Conservation (phyloP, 1,140 invertebrate genomes). For the Gryon sp. region DNA sequence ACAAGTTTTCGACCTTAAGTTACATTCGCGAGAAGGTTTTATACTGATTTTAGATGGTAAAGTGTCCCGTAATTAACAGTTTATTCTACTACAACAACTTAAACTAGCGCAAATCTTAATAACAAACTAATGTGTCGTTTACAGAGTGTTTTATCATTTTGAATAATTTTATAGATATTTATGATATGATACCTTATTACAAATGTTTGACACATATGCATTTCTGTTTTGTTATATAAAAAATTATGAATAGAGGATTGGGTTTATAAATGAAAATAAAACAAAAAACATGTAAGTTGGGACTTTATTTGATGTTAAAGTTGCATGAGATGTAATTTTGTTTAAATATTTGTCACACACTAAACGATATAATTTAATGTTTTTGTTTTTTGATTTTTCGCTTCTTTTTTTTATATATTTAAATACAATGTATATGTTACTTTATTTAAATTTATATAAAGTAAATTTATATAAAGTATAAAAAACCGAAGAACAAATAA, state of each 20-base stretch:
- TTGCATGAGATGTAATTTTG: constrained; percentile 48
- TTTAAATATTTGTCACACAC: constrained; percentile 30
- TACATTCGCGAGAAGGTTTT: constrained; percentile 14
- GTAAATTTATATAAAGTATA: neutral
- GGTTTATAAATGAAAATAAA: no score
- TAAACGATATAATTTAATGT: constrained; percentile 2
- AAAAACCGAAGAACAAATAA: neutral
- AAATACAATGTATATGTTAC: neutral
- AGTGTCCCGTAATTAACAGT: neutral
- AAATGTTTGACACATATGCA: constrained; percentile 9
- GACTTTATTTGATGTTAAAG: constrained; percentile 15
- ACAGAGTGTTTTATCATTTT: constrained; percentile 43
- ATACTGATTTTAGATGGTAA: constrained; percentile 47
- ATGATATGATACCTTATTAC: constrained; percentile 5
- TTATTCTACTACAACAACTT: constrained; percentile 6
- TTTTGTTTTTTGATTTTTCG: constrained; percentile 1
- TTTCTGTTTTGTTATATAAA: constrained; percentile 8
- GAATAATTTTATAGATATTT: constrained; percentile 27
- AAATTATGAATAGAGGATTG: no score
- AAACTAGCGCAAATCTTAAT: neutral
- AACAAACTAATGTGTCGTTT: constrained; percentile 26
- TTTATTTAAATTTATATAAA: constrained; percentile 1
- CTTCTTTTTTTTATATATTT: neutral
- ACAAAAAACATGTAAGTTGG: constrained; percentile 41
- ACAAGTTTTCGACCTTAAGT: constrained; percentile 8